phyloP scores from a whole-genome alignment of 2,888 invertebrate genomes.

The Horisme vitalbata region DNA sequence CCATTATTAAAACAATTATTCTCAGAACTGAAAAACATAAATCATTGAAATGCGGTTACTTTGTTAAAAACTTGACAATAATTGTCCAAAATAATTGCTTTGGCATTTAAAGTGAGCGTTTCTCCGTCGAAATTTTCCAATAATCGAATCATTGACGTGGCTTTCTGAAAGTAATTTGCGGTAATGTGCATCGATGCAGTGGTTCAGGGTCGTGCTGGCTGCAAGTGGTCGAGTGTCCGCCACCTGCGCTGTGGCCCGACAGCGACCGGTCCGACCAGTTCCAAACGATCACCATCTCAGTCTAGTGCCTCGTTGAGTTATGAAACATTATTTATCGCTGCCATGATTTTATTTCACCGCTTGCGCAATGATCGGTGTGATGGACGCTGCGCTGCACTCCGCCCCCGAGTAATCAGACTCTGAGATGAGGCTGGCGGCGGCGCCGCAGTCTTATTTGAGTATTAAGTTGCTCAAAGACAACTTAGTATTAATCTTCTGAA shows the following conservation, averaged over 20 bases:
- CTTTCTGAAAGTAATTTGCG: slow-evolving; percentile 37
- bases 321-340: slow-evolving; percentile 65
- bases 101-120: slow-evolving; percentile 39
- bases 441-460: too few relatives aligned
- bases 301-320: slow-evolving; percentile 54
- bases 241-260: slow-evolving; percentile 50
- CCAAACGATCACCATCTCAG: slow-evolving; percentile 42
- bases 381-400: slow-evolving; percentile 36
- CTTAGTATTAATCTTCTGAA: too few relatives aligned
- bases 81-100: slow-evolving; percentile 34
- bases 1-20: slow-evolving; percentile 1
- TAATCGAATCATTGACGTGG: slow-evolving; percentile 24
- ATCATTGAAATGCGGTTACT: slow-evolving; percentile 8
- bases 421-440: slow-evolving; percentile 22
- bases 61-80: slow-evolving; percentile 26
- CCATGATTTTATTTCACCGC: slow-evolving; percentile 62
- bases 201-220: slow-evolving; percentile 56
- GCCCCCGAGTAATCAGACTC: slow-evolving; percentile 31
- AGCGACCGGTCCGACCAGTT: slow-evolving; percentile 63
- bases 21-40: slow-evolving; percentile 4
- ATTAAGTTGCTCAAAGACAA: too few relatives aligned
- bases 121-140: slow-evolving; percentile 37
- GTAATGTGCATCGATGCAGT: slow-evolving; percentile 43
- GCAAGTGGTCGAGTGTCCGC: slow-evolving; percentile 42
- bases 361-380: slow-evolving; percentile 61